Conservation (phyloP, 2,797 vertebrate genomes). For the Sebastes aleutianus region DNA sequence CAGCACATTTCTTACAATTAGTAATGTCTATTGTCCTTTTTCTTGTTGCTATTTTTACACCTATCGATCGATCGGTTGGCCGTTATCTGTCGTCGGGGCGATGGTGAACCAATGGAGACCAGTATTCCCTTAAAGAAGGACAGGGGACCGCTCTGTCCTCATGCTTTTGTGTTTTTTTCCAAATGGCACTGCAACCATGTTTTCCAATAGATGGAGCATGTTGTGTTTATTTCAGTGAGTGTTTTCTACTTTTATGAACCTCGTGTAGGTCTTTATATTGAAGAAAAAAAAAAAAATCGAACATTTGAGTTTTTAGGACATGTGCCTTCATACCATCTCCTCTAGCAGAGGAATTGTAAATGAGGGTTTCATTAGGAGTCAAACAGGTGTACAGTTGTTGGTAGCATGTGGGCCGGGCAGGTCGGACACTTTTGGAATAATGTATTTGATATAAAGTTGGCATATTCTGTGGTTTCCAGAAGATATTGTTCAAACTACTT, state of each 20-base stretch:
- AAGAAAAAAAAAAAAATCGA: not conserved
- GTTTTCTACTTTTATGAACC: slow-evolving; percentile 69
- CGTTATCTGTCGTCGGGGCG: not conserved
- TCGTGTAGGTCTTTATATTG: slow-evolving; percentile 49
- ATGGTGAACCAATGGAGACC: slow-evolving; percentile 15
- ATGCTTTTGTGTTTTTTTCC: slow-evolving; percentile 17
- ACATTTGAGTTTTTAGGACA: slow-evolving; percentile 63
- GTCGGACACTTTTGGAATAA: slow-evolving; percentile 30
- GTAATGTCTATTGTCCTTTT: not conserved
- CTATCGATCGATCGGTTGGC: slow-evolving; percentile 28
- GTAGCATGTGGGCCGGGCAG: slow-evolving; percentile 1
- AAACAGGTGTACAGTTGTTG: slow-evolving; percentile 14
- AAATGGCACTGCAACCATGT: slow-evolving; percentile 44
- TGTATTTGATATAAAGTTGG: slow-evolving; percentile 13
- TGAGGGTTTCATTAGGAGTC: slow-evolving; percentile 62
- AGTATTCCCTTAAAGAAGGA: slow-evolving; percentile 37
- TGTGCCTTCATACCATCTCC: slow-evolving; percentile 77
- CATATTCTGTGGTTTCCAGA: slow-evolving; percentile 6
- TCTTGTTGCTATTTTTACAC: slow-evolving; percentile 12
- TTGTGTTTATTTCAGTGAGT: slow-evolving; percentile 36
- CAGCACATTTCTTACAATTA: slow-evolving; percentile 56
- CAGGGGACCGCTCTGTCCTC: slow-evolving; percentile 7
- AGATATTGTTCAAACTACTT: not conserved
- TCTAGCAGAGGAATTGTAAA: slow-evolving; percentile 49
- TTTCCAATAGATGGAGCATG: slow-evolving; percentile 58